Evolutionary conservation across 2,113 vertebrate genomes (phyloP).

Genomic region (Rhineura floridana): DNA sequence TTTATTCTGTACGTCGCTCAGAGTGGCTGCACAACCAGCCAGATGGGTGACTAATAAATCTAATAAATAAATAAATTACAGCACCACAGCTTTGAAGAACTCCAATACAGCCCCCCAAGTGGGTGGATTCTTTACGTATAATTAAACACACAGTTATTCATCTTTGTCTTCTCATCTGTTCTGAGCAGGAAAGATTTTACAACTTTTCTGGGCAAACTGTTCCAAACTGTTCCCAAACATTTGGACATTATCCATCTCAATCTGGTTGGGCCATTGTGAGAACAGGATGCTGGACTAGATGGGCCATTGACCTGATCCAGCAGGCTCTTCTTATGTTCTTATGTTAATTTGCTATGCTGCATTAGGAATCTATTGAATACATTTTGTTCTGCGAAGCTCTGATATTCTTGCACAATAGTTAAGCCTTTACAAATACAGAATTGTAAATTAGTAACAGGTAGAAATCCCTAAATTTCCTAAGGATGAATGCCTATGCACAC

Average conservation of each 20-base stretch:
- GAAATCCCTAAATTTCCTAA: not conserved
- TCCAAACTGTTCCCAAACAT: not conserved
- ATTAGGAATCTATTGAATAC: not conserved
- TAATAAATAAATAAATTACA: no score
- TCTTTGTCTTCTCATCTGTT: not conserved
- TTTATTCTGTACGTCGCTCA: no score
- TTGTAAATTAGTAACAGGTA: not conserved
- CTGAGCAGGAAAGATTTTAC: not conserved
- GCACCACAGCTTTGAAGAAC: not conserved
- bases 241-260: not conserved
- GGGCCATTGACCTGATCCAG: no score
- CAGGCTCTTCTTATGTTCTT: no score
- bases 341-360: not conserved
- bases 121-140: not conserved
- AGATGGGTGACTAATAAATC: no score
- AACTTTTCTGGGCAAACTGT: not conserved
- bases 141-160: not conserved
- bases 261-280: no score
- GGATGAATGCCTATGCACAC: not conserved
- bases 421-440: not conserved
- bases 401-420: not conserved
- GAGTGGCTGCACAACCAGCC: no score
- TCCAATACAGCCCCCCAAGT: not conserved
- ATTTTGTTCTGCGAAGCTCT: not conserved
- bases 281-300: no score